Base-by-base conservation (phyloP, 2,797 vertebrate genomes). In the Coregonus ussuriensis region DNA sequence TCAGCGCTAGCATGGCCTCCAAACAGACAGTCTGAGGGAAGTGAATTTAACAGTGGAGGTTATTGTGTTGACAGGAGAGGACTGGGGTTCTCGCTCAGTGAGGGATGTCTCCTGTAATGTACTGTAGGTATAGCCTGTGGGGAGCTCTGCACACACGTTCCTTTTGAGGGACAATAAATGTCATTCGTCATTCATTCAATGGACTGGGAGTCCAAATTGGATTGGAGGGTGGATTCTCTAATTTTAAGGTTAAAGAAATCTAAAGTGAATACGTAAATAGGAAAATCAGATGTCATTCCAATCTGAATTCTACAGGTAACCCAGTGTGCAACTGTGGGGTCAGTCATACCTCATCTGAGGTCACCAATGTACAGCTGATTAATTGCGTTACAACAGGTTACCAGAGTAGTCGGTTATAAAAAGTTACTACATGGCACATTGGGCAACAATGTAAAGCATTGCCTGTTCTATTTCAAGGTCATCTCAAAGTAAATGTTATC, bases 1-100 rank as follows among this genome's bases (percentile, higher is more conserved):
- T 35, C 31, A 59, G 54, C 16, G 4, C 4, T 6, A 54, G 65
- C 0, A 67, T 74, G 81, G 79, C 81, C 86, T 84, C 82, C 74
- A 81, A 63, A 3, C 3, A 78, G 63, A 37, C 7, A 1, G 16
- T n/a, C 47, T 13, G 33, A 35, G 59, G 37, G 31, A 29, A 54
- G 4, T 25, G 66, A 4, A 62, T 9, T 1, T 78, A 71, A 83
- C 72, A 21, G 31, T 37, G 75, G 25, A 81, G 76, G 77, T 84
- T 84, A 25, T 25, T 25, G 25, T 25, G 25, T 25, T 11, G 7
- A 41, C 35, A 51, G 4, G 11, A 25, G 13, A 25, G 14, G 21
- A 66, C 63, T 25, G 21, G 29, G 11, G 6, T 18, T n/a, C 15
- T n/a, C 5, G 6, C 15, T 59, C 5, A 59, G 54, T n/a, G 18